Conservation (phyloP, 2,113 vertebrate species). For the Zosterops japonicus region DNA sequence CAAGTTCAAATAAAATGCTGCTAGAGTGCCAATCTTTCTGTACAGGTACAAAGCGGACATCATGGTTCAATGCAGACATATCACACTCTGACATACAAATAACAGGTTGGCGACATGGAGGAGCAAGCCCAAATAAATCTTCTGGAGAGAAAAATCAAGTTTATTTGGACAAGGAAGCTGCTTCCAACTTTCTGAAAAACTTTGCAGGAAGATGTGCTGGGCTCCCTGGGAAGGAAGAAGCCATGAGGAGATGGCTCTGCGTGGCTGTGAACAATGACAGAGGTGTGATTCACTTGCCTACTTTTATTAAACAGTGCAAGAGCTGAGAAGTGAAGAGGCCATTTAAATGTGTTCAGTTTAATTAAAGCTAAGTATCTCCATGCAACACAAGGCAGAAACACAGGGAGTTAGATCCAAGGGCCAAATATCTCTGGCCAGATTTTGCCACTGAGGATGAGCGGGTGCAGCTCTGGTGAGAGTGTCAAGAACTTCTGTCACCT, state of each 20-base stretch:
- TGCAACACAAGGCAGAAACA: not conserved
- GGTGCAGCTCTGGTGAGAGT: not conserved
- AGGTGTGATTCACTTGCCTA: fast-evolving
- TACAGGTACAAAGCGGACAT: conserved; percentile 39
- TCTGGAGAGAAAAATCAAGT: not conserved
- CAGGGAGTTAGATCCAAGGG: not conserved
- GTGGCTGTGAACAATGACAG: not conserved
- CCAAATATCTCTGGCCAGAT: not conserved
- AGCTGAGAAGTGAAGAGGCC: not conserved
- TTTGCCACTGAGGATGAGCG: fast-evolving
- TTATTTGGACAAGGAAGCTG: not conserved
- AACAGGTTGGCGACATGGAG: not conserved
- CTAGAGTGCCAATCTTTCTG: conserved; percentile 1
- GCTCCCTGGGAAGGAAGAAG: not conserved
- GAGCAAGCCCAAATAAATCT: conserved; percentile 34
- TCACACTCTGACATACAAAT: not conserved
- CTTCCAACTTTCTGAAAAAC: not conserved
- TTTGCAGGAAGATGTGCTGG: not conserved
- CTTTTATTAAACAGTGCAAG: not conserved
- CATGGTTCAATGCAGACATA: not conserved
- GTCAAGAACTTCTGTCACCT: not conserved
- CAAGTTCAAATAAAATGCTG: conserved; percentile 52
- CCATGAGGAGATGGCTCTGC: not conserved
- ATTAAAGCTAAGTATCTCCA: not conserved
- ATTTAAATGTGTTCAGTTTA: not conserved